Base-by-base conservation (phyloP, 2,113 vertebrate species). In the Phalacrocorax pelagicus region DNA sequence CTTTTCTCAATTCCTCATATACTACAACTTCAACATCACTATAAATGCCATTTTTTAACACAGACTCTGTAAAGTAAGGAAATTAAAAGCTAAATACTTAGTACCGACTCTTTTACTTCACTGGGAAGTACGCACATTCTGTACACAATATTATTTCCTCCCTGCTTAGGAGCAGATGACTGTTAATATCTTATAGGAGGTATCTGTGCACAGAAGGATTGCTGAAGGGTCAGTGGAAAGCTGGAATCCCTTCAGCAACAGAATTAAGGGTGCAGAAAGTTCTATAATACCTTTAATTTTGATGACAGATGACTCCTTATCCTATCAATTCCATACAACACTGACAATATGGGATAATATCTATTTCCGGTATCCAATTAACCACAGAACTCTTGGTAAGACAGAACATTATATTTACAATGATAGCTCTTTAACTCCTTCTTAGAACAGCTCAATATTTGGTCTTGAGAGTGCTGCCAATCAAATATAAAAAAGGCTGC, bases 391-490 rank as follows among this genome's bases (percentile, higher is more conserved):
- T 91, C 89, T 91, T 87, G 46, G 70, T 94, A 80, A 94, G 73
- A 54, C 49, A 90, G 94, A 95, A 46, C 46, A 62, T 95, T 79
- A 51, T 82, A 91, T 95, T 95, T 96, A 94, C 92, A 95, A 58
- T 55, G 89, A 91, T 92, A 94, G 73, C 86, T 95, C 77, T 84
- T 92, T 96, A 97, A 92, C 87, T 95, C 94, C 75, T 92, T 70
- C 61, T 66, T 86, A 88, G 92, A 94, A 92, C 78, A 92, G 58
- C 92, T 95, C 96, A 94, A 81, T 94, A 90, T 94, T 93, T 94
- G 92, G 67, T 90, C 89, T 95, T 89, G 62, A 94, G 81, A 86
- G 81, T 57, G 67, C 87, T 90, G 96, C 62, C 95, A 96, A 93
- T 96, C 93, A 97, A 94, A 91, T 55, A 72, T 17, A 92, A 89